Evolutionary conservation across 1,140 invertebrate species (phyloP).

Genomic region (Streblospio benedicti): DNA sequence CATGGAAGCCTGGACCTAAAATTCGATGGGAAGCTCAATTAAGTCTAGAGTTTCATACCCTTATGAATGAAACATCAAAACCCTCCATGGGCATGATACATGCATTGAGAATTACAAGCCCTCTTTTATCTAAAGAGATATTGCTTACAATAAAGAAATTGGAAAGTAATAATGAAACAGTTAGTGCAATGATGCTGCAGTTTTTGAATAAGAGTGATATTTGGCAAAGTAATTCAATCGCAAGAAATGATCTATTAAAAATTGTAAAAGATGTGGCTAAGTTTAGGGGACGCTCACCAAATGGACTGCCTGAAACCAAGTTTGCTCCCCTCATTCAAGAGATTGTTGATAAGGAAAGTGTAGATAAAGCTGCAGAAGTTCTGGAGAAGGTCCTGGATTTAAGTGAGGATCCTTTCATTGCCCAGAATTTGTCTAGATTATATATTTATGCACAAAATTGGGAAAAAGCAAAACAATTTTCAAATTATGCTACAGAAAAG

Average conservation of each 20-base stretch:
- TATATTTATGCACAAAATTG: conserved; percentile 25
- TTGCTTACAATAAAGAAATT: conserved; percentile 11
- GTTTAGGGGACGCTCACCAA: conserved; percentile 13
- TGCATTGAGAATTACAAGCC: conserved; percentile 18
- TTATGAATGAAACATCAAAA: conserved; percentile 21
- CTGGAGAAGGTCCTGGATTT: conserved; percentile 16
- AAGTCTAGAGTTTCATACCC: conserved; percentile 19
- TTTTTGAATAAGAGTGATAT: conserved; percentile 5
- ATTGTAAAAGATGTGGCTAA: conserved; percentile 22
- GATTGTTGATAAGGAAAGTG: conserved; percentile 17
- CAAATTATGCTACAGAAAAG: conserved; percentile 15
- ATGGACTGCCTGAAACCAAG: conserved; percentile 10
- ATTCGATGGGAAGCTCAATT: conserved; percentile 22
- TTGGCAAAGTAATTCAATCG: neutral
- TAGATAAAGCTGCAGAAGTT: conserved; percentile 19
- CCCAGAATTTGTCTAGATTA: conserved; percentile 24
- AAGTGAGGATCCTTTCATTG: conserved; percentile 23
- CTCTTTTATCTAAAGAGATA: conserved; percentile 21
- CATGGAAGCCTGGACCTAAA: neutral
- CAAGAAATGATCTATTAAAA: conserved; percentile 12
- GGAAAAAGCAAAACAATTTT: conserved; percentile 21
- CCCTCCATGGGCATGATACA: conserved; percentile 9
- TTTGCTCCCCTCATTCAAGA: conserved; percentile 23
- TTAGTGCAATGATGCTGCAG: conserved; percentile 19
- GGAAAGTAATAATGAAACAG: conserved; percentile 5